Evolutionary conservation across 1,140 invertebrate genomes (phyloP), one percentile per base, ranked within the genome.

Genomic region (Ruditapes philippinarum): DNA sequence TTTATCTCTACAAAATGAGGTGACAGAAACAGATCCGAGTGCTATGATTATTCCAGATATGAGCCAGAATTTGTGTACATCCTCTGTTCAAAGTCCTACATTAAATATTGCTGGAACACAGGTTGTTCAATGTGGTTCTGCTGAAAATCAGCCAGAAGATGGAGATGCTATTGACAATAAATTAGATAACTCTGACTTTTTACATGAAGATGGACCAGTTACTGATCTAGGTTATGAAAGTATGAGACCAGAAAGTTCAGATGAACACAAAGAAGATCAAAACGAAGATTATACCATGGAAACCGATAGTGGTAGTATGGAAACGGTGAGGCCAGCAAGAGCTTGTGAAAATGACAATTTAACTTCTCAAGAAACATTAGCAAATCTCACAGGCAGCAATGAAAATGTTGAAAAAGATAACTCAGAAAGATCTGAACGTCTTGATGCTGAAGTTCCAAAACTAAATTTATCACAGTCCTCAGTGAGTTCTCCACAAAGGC

Each of bases 231-330:
- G 45, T 36, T 49, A 51, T 51, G 74, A 78, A 33, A 78, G 45
- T 78, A 33, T 78, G 42, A 78, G 36, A n/a, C 74, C 45, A 51
- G 17, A 25, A 9, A 45, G 22, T 74, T 22, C 3, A 25, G 49
- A 42, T 28, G 79, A 65, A 14, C 14, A 81, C 14, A 33, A 1
- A 25, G 49, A 80, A 36, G 65, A 45, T 25, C 12, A 1, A 38
- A 65, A 76, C 51, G 83, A 86, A 40, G 83, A 86, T 12, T n/a
- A n/a, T n/a, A n/a, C n/a, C n/a, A 51, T 25, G 14, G 83, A 86
- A 76, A 86, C 83, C 25, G 83, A 87, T 42, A 81, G 73, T 36
- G 76, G 33, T 57, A 88, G 80, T 84, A 68, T 74, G 31, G 89
- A 80, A 45, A 86, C 84, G 38, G 83, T 86, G 11, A 74, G 42